Base-by-base conservation (phyloP, 2,113 vertebrate species). In the Glaucomys volans region DNA sequence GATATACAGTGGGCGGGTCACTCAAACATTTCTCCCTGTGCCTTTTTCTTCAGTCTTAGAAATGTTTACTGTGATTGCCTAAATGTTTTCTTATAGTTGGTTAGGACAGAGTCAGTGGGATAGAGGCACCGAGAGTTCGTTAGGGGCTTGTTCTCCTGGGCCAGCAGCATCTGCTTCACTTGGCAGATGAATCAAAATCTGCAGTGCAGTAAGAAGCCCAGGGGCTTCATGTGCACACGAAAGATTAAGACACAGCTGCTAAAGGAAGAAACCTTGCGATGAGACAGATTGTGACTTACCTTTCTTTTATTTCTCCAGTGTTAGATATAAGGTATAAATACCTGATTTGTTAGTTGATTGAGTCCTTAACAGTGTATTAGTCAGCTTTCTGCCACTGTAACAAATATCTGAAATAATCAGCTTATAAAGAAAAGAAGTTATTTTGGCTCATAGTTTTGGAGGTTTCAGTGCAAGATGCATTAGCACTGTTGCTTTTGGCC, bases 31-130 rank as follows among this genome's bases (percentile, higher is more conserved):
- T 67, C 71, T 35, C 26, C 69, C 32, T 62, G 18, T 72, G 24
- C 54, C 26, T 50, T 67, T 80, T 83, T 59, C 71, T 28, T 66
- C 40, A 47, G 1, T 91, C 81, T 85, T 90, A 96, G 90, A 87
- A 87, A 26, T 66, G 5, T 88, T 93, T 76, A 50, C 67, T 18
- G 9, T 84, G 50, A 50, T 24, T 66, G 17, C 20, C 62, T 62
- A 20, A 57, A 44, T 67, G 28, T 42, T 40, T 37, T 47, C 18
- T 94, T 75, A 93, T 47, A 26, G 16, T 94, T 50, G 28, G 50
- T 95, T 88, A 80, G 66, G 62, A 75, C 17, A 76, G 81, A 80
- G 79, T 42, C 62, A 79, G 37, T 35, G 67, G 90, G 64, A 84
- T 22, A 76, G 82, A 80, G 79, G 87, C 69, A 79, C 22, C 30